Evolutionary conservation across 2,113 vertebrate species (phyloP).

Genomic region (Trichechus manatus): DNA sequence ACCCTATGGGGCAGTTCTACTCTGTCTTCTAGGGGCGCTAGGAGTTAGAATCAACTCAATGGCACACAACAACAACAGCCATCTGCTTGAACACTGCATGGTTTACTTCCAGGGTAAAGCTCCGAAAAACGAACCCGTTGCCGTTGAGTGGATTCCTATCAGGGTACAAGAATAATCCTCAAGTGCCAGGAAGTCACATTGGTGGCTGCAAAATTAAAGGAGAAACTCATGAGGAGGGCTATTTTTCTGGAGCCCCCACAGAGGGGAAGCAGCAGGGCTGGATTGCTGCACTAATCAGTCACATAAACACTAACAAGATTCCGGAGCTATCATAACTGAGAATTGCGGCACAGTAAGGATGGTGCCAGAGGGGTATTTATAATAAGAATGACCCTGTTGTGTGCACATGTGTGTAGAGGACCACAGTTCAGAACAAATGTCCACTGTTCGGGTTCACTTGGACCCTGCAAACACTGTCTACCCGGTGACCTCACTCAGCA

Average conservation of each 20-base stretch:
- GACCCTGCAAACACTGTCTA: no score
- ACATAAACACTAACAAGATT: fast-evolving
- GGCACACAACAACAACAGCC: neutral
- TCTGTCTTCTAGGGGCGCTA: neutral
- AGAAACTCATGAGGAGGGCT: neutral
- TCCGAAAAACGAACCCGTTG: no score
- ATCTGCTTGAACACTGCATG: neutral
- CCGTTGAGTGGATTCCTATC: no score
- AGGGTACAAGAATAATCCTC: no score
- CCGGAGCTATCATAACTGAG: fast-evolving
- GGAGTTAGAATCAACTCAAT: neutral
- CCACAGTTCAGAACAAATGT: neutral
- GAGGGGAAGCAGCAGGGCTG: neutral
- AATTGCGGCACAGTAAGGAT: fast-evolving
- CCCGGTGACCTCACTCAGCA: neutral
- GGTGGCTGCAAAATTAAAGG: no score
- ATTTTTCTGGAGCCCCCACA: neutral
- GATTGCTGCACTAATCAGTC: no score
- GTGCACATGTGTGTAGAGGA: neutral
- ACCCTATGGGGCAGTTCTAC: no score
- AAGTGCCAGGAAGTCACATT: fast-evolving
- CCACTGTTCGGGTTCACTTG: fast-evolving
- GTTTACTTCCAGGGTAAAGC: neutral
- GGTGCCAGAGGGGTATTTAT: fast-evolving
- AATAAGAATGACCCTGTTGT: fast-evolving